Base-by-base conservation (phyloP, 2,113 vertebrate genomes). In the Paedocypris sp. region DNA sequence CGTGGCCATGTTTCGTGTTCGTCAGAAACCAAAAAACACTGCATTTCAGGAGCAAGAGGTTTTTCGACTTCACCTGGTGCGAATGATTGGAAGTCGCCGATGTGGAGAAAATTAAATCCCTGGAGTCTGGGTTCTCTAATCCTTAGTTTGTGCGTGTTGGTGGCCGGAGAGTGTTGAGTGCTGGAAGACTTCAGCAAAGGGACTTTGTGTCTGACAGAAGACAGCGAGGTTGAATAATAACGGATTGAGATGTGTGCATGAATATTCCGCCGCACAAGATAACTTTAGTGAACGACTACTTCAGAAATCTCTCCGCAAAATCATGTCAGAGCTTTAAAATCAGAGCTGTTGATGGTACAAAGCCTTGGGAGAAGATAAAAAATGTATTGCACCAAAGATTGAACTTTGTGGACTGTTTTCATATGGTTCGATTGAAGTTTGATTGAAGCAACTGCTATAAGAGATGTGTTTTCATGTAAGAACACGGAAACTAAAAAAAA, bases 71-170 rank as follows among this genome's bases (percentile, higher is more conserved):
- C 25, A 41, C 20, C 26, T 25, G n/a, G 16, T 42, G 58, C 23
- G 28, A 33, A 56, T 52, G 41, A 50, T 61, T 51, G 22, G 20
- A 46, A 18, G 7, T 4, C 23, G 20, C 52, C 15, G 2, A 25
- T 38, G 53, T 33, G 28, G 43, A 66, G 52, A 28, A 62, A 73
- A 63, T 66, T 66, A 63, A 70, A 69, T 62, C 47, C 22, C 59
- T 54, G 20, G 22, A 11, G n/a, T 32, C 50, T 1, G 35, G 32
- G 31, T 39, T 7, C 48, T n/a, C 48, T 59, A 31, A 63, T 67
- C 50, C 53, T 26, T 28, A 31, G 35, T 32, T 39, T 19, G 33
- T 63, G 47, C 19, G 47, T 18, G 22, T 25, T 28, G 13, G n/a
- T 2, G 12, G 15, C 13, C 33, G 6, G 61, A 31, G 48, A 53